phyloP scores from a whole-genome alignment of 2,113 vertebrate species.

The Ariopsis seemanni region DNA sequence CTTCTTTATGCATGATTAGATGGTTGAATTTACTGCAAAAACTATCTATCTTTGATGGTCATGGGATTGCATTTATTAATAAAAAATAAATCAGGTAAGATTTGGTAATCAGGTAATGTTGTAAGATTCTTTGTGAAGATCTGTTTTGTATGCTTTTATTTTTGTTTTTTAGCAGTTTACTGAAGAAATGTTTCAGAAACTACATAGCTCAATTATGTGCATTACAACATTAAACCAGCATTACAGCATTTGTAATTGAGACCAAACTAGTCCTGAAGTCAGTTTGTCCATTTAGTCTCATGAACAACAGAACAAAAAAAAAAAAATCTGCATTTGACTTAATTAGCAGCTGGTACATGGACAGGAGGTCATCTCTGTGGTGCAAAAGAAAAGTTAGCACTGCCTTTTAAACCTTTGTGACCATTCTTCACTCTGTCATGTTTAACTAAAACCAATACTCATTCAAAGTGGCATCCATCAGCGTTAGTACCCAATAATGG shows the following conservation, averaged over 20 bases:
- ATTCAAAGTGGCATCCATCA: conserved; percentile 81
- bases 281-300: conserved; percentile 37
- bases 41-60: not conserved
- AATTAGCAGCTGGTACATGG: conserved; percentile 68
- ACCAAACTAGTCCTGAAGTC: not conserved
- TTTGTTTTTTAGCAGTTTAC: not conserved
- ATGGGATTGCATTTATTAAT: not conserved
- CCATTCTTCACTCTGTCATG: conserved; percentile 82
- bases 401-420: conserved; percentile 73
- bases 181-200: not conserved
- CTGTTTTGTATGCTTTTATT: not conserved
- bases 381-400: conserved; percentile 58
- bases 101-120: not conserved
- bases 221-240: not conserved
- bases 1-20: not conserved
- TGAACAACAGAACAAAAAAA: conserved; percentile 48
- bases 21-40: not conserved
- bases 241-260: not conserved
- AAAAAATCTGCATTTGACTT: conserved; percentile 48
- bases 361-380: conserved; percentile 62
- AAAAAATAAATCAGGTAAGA: not conserved
- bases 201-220: not conserved
- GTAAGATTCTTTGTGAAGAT: not conserved
- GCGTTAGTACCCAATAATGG: conserved; percentile 79
- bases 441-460: conserved; percentile 82